These are phyloP conservation scores for Hyles lineata DNA, from an alignment of 2,888 invertebrate species.

Conservation along the genomic window DNA sequence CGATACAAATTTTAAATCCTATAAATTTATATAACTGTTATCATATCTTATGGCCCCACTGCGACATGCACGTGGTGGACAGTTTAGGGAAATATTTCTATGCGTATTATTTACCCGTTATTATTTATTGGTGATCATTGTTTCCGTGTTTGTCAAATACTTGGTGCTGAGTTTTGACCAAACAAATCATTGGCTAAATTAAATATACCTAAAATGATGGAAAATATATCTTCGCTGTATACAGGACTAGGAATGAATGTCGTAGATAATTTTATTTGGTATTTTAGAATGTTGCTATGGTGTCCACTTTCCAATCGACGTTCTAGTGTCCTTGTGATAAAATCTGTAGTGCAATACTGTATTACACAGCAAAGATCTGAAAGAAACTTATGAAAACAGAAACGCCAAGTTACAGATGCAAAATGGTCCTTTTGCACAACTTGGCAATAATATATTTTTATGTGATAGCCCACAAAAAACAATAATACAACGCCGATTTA, in stretches of 20 bases:
- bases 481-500: neutral
- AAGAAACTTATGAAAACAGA: neutral
- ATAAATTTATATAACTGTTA: slow-evolving; percentile 11
- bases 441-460: slow-evolving; percentile 5
- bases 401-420: neutral
- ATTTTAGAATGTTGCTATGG: neutral
- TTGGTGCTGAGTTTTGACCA: neutral
- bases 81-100: neutral
- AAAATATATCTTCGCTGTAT: neutral
- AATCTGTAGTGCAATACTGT: slow-evolving; percentile 20
- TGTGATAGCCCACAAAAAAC: slow-evolving; percentile 12
- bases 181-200: neutral
- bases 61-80: neutral
- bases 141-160: neutral
- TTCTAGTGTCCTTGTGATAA: neutral
- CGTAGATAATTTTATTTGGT: neutral
- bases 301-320: neutral
- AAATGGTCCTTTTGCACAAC: neutral
- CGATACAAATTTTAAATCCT: slow-evolving; percentile 24
- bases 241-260: no score
- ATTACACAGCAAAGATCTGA: slow-evolving; percentile 18
- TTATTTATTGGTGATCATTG: neutral
- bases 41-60: neutral
- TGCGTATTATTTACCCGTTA: neutral
- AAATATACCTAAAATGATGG: neutral